Evolutionary conservation across 2,888 invertebrate genomes (phyloP).

Genomic region (Neria commutata): DNA sequence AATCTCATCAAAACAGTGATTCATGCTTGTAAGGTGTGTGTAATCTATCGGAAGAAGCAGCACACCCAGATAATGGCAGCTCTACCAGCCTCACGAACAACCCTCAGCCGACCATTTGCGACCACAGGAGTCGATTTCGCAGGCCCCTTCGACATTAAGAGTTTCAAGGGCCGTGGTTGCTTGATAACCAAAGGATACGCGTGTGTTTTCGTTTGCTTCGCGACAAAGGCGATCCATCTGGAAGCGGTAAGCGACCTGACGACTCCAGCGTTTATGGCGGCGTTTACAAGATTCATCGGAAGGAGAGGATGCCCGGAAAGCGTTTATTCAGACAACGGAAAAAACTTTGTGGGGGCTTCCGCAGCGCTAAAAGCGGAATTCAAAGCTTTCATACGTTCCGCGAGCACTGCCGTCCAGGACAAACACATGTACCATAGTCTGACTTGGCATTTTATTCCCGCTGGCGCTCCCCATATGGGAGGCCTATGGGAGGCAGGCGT

Average conservation of each 20-base stretch:
- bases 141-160: too few species aligned
- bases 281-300: not conserved
- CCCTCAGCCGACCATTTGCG: not conserved
- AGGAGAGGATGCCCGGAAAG: not conserved
- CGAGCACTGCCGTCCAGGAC: not conserved
- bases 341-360: not conserved
- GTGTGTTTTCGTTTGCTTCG: not conserved
- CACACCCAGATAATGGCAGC: not conserved
- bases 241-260: not conserved
- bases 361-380: not conserved
- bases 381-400: not conserved
- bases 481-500: not conserved
- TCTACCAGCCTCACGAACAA: not conserved
- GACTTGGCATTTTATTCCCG: not conserved
- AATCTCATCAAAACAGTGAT: too few species aligned
- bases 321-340: not conserved
- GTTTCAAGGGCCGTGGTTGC: not conserved
- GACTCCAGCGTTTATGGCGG: not conserved
- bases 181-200: not conserved
- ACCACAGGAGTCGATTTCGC: too few species aligned
- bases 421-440: not conserved
- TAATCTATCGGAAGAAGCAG: not conserved
- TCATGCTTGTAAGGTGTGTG: too few species aligned
- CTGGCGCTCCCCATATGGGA: conserved; percentile 4
- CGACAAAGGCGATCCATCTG: too few species aligned